Evolutionary conservation across 2,888 invertebrate genomes (phyloP), one percentile per base, ranked within the genome.

Genomic region (Lysandra bellargus): DNA sequence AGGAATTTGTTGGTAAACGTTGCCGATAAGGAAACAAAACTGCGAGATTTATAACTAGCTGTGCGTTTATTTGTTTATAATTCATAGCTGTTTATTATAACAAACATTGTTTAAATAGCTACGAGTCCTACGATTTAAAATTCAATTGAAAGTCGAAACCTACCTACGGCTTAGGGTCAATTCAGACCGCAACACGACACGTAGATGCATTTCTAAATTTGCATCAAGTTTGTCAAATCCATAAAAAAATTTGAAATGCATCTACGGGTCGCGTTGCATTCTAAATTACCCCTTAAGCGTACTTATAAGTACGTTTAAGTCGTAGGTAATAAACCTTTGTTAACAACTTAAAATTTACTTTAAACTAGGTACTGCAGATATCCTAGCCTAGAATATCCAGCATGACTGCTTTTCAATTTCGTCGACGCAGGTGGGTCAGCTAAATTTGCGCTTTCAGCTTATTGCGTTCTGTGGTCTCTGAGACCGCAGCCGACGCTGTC

Each of bases 1-100:
- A 33, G 33, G 69, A 69, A 69, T 69, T 33, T 69, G 69, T 33
- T 12, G 12, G 69, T 14, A 5, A 69, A 69, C 33, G 69, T 30
- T 30, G 64, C 69, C 14, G 69, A 33, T 69, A 69, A 69, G 69
- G 37, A 69, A 69, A 69, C 69, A 69, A 69, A 69, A 69, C 69
- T 69, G 69, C 17, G 69, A 69, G 69, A 69, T 69, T 69, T 69
- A 37, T 69, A 69, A 69, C 69, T 14, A 37, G 7, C 23, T 61
- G 61, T 23, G 23, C n/a, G 61, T 61, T 61, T 17, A 61, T 61
- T 61, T 17, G 57, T 1, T 57, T 3, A 57, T 57, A 57, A 57
- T 57, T 57, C 57, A 17, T 57, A 57, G 57, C 1, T 53, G 49
- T 49, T 49, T 49, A 49, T 53, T 53, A 12, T 17, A 17, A 57